Conservation (phyloP, 2,113 vertebrate genomes). For the Phodopus roborovskii region DNA sequence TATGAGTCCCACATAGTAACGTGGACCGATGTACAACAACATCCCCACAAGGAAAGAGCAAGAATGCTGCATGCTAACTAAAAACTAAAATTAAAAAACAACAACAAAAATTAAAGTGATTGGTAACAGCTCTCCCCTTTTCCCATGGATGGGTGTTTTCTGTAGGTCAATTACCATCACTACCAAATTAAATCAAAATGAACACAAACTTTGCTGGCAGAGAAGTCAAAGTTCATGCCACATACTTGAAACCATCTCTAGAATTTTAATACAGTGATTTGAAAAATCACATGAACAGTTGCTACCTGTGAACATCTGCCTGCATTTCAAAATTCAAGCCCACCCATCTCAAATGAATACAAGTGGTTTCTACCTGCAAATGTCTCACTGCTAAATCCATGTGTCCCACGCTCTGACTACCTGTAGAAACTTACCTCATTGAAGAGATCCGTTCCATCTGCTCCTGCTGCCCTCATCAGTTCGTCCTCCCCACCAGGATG, state of each 20-base stretch:
- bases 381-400: not conserved
- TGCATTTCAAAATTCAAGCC: slow-evolving; percentile 38
- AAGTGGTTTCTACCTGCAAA: not conserved
- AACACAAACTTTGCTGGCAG: not conserved
- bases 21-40: not conserved
- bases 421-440: slow-evolving; percentile 91
- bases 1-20: not conserved
- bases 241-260: not conserved
- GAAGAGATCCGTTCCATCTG: slow-evolving; percentile 96
- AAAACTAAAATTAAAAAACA: not conserved
- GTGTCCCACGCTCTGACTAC: rapidly evolving
- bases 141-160: not conserved
- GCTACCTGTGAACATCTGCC: slow-evolving; percentile 20
- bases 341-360: slow-evolving; percentile 3
- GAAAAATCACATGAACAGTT: slow-evolving; percentile 48
- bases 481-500: slow-evolving; percentile 98
- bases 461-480: slow-evolving; percentile 95
- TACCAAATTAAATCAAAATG: slow-evolving; percentile 17
- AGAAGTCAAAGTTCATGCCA: not conserved
- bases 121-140: not conserved
- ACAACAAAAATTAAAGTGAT: not conserved
- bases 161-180: not conserved
- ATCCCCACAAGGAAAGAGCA: not conserved
- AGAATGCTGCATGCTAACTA: not conserved
- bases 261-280: slow-evolving; percentile 34